Base-by-base conservation (phyloP, 2,113 vertebrate species). In the Pseudopipra pipra region DNA sequence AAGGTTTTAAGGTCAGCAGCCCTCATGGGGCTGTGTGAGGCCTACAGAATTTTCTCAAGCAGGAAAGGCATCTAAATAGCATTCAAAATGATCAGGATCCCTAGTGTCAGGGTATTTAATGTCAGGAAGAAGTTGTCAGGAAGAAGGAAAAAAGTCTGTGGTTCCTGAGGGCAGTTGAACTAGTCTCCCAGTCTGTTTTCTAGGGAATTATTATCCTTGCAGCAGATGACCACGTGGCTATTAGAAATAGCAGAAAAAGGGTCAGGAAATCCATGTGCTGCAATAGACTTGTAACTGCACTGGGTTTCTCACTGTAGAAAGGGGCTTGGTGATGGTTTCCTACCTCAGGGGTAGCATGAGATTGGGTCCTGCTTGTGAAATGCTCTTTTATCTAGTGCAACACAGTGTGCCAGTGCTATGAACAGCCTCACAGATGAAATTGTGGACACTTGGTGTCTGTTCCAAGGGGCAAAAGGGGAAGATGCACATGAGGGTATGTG, bases 341-440 rank as follows among this genome's bases (percentile, higher is more conserved):
- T 71, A 0, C 28, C 47, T 56, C 8, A 3, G 7, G 17, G 11
- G 14, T 8, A 41, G 54, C 58, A 30, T 15, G 59, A 47, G 43
- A 28, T 25, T n/a, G 24, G 23, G 8, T 74, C 52, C 63, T 68
- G 41, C n/a, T 58, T 55, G 19, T 63, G 59, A 74, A 83, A 73
- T 9, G 6, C 12, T 85, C 12, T 79, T 27, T 58, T 63, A 12
- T 31, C 46, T 70, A 43, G 24, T 16, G 27, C 35, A 54, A 46
- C 17, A 15, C 49, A 46, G n/a, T 0, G 0, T 44, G 27, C 33
- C 23, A 22, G 16, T 72, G 66, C n/a, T 74, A 10, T 59, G 56
- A 74, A 31, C 0, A 7, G 55, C 35, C 35, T 51, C 91, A 35
- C 20, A 73, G 30, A 35, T 46, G 47, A 63, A 35, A 30, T 18